A percentile compares a stretch with the other conserved stretches of the same genome.
Conservation (phyloP, 2,113 vertebrate species). For the Triplophysa dalaica region DNA sequence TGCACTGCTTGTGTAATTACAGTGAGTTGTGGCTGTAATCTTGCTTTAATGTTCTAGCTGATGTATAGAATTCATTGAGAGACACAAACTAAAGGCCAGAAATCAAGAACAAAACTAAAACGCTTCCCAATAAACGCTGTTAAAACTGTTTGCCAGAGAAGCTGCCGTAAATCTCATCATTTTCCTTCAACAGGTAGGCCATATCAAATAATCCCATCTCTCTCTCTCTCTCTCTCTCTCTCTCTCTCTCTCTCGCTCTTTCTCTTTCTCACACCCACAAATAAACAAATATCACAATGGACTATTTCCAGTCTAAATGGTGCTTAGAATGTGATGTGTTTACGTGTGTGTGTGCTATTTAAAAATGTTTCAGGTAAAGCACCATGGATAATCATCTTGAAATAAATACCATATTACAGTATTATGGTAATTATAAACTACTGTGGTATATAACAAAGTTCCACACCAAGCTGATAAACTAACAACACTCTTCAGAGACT, state of each 20-base stretch:
- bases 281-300: background rate
- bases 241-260: too few species aligned
- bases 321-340: too few species aligned
- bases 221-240: too few species aligned
- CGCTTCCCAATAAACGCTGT: background rate
- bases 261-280: background rate
- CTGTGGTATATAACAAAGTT: too few species aligned
- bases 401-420: too few species aligned
- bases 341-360: too few species aligned
- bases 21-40: constrained; percentile 29
- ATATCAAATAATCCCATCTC: background rate
- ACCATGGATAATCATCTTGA: too few species aligned
- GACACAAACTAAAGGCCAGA: constrained; percentile 16
- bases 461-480: too few species aligned
- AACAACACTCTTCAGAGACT: too few species aligned
- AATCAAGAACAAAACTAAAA: background rate
- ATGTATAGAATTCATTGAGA: constrained; percentile 20
- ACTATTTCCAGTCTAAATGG: too few species aligned
- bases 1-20: constrained; percentile 14
- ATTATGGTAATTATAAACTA: too few species aligned
- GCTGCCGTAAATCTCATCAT: constrained; percentile 13
- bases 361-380: too few species aligned
- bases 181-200: background rate
- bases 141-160: constrained; percentile 17
- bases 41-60: background rate